Evolutionary conservation across 2,797 vertebrate species (phyloP).

Genomic region (Rhinogobio ventralis): DNA sequence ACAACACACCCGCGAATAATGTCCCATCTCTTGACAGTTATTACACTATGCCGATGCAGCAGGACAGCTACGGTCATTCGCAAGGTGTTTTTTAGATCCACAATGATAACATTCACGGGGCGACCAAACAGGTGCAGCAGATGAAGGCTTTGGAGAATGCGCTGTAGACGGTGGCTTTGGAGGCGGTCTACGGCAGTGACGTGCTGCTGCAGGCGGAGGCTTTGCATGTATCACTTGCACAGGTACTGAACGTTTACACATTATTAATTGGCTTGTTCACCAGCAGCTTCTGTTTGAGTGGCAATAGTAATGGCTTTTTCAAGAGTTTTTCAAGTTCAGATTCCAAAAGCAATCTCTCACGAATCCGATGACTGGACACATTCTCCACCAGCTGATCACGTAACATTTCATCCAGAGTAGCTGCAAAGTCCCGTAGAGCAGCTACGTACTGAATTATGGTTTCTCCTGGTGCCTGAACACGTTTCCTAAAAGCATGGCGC

Average conservation of each 20-base stretch:
- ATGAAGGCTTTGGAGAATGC: neutral
- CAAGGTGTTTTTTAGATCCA: too few species aligned
- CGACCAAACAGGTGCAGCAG: neutral
- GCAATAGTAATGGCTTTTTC: constrained; percentile 3
- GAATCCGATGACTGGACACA: neutral
- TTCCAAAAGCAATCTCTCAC: constrained; percentile 27
- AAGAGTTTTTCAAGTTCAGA: constrained; percentile 6
- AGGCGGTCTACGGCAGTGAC: too few species aligned
- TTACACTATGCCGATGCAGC: too few species aligned
- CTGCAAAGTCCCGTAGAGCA: neutral
- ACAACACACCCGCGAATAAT: too few species aligned
- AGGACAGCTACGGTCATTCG: too few species aligned
- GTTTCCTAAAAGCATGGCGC: neutral
- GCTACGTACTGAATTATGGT: too few species aligned
- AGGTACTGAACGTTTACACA: too few species aligned
- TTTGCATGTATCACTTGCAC: too few species aligned
- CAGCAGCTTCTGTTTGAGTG: neutral
- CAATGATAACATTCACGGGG: neutral
- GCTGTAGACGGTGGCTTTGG: neutral
- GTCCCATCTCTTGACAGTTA: too few species aligned
- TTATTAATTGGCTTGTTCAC: too few species aligned
- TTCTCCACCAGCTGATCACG: constrained; percentile 32
- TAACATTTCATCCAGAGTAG: constrained; percentile 16
- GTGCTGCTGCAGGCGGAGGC: too few species aligned
- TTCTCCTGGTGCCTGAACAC: too few species aligned